These are phyloP conservation scores for Ptychochromis oligacanthus DNA, from an alignment of 2,113 vertebrate species.

Conservation along the genomic window DNA sequence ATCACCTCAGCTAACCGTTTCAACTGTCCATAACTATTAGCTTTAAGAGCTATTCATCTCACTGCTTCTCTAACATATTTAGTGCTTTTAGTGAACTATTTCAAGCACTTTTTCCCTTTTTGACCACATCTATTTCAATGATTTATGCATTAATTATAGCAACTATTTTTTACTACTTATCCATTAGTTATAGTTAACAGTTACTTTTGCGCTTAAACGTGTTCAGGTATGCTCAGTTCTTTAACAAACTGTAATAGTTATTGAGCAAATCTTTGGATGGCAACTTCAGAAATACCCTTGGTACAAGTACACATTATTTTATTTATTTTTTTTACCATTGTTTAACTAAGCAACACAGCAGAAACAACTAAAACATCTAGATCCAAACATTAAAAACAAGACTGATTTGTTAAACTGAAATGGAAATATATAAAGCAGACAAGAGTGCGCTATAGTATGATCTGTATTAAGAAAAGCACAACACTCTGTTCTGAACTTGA, in stretches of 20 bases:
- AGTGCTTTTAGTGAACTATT: too few species aligned
- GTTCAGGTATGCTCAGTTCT: neutral
- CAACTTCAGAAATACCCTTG: neutral
- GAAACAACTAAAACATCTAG: fast-evolving
- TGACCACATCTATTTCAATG: too few species aligned
- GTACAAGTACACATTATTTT: neutral
- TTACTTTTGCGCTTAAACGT: neutral
- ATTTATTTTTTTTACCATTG: too few species aligned
- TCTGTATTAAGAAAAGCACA: neutral
- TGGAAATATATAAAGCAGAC: neutral
- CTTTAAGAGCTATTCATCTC: too few species aligned
- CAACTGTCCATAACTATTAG: too few species aligned
- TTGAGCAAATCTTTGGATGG: neutral
- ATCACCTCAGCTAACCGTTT: too few species aligned
- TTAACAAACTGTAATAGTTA: neutral
- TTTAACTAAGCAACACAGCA: neutral
- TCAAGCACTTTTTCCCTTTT: too few species aligned
- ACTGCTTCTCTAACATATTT: too few species aligned
- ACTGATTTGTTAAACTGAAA: neutral
- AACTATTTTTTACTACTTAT: neutral
- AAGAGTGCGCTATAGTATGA: neutral
- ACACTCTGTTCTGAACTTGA: neutral
- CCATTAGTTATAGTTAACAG: neutral
- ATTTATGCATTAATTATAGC: too few species aligned
- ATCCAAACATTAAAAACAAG: neutral